Percentiles rank a stretch among this genome's conserved stretches.
Conservation (phyloP, 2,888 invertebrate species). For the Autographa pulchrina region DNA sequence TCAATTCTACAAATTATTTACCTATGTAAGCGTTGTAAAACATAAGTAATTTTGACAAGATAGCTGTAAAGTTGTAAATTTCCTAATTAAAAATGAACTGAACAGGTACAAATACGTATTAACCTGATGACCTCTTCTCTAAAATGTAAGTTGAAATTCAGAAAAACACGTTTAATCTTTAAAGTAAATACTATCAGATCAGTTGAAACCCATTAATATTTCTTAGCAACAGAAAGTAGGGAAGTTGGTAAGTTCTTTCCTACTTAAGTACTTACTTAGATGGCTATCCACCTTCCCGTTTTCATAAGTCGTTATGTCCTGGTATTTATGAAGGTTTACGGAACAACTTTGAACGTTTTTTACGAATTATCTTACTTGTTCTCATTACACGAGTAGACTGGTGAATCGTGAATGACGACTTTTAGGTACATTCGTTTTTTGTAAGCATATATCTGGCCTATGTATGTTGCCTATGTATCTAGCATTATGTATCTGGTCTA, state of each 20-base stretch:
- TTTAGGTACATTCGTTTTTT: too few relatives aligned
- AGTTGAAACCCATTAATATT: background rate
- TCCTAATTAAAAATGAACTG: too few relatives aligned
- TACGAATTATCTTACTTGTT: background rate
- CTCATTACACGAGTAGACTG: background rate
- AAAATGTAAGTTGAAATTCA: background rate
- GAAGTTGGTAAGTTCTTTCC: background rate
- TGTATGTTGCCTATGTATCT: too few relatives aligned
- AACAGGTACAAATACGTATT: background rate
- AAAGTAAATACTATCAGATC: background rate
- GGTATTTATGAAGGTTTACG: background rate
- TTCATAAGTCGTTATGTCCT: constrained; percentile 6
- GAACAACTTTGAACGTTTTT: background rate
- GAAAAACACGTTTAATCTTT: background rate
- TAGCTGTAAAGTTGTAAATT: too few relatives aligned
- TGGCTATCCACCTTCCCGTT: constrained; percentile 3
- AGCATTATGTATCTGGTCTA: too few relatives aligned
- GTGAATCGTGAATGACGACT: background rate
- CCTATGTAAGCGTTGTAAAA: too few relatives aligned
- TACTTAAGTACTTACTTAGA: constrained; percentile 1
- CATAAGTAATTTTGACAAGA: too few relatives aligned
- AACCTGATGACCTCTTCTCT: background rate
- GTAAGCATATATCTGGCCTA: too few relatives aligned
- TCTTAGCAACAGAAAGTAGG: background rate
- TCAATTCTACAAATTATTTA: too few relatives aligned